These are phyloP conservation scores for Xanthorhoe spadicearia DNA, from an alignment of 2,888 invertebrate species.

Conservation along the genomic window DNA sequence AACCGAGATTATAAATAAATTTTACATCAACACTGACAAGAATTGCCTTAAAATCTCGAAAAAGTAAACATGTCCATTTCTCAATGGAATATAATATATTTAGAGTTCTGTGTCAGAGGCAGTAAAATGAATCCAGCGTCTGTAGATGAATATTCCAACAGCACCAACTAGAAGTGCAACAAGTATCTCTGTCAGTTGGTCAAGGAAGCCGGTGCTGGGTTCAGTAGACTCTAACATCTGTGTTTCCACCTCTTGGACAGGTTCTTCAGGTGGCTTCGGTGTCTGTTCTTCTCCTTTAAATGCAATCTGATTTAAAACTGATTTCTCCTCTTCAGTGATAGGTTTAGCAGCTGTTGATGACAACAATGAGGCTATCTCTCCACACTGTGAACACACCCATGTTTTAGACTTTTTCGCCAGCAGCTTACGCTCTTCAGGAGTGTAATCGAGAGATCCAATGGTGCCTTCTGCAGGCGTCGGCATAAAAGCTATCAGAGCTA, in stretches of 20 bases:
- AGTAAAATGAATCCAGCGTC: constrained; percentile 70
- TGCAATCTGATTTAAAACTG: constrained; percentile 79
- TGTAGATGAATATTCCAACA: constrained; percentile 75
- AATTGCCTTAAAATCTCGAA: constrained; percentile 30
- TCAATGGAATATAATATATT: constrained; percentile 1
- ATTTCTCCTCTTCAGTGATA: constrained; percentile 78
- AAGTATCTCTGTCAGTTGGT: constrained; percentile 75
- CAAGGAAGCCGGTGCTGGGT: constrained; percentile 68
- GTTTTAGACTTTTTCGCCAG: constrained; percentile 89
- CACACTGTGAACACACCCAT: constrained; percentile 76
- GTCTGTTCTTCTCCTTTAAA: constrained; percentile 79
- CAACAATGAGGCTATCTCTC: constrained; percentile 69
- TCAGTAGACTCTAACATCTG: constrained; percentile 72
- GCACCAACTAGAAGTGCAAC: constrained; percentile 75
- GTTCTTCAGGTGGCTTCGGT: constrained; percentile 65
- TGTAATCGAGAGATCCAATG: constrained; percentile 95
- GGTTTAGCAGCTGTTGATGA: constrained; percentile 79
- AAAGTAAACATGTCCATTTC: constrained; percentile 16
- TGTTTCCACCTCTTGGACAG: constrained; percentile 62
- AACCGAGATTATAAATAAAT: constrained; percentile 32
- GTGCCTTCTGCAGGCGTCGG: constrained; percentile 95
- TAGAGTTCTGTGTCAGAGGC: constrained; percentile 65
- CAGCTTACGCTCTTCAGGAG: constrained; percentile 91
- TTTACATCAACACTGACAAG: constrained; percentile 36
- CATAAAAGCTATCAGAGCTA: constrained; percentile 97